These are phyloP conservation scores for Eospalax fontanierii DNA, from an alignment of 2,797 vertebrate species.

Conservation along the genomic window DNA sequence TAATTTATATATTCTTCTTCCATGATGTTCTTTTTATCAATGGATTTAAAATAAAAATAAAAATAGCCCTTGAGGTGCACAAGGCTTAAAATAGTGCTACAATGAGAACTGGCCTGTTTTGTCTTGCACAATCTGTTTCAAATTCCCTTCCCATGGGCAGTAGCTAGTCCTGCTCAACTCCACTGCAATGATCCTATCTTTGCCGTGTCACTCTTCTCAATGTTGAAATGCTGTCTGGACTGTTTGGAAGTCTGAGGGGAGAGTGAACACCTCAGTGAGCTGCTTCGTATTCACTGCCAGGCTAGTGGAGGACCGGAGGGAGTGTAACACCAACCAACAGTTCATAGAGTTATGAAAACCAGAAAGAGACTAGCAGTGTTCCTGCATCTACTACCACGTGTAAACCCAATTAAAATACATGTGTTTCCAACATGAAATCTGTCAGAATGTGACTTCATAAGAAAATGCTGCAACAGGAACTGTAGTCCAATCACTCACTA, in stretches of 20 bases:
- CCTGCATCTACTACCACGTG: constrained; percentile 43
- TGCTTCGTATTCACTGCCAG: constrained; percentile 30
- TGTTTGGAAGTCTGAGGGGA: constrained; percentile 19
- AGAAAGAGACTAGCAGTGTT: constrained; percentile 56
- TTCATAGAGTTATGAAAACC: constrained; percentile 62
- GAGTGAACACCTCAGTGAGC: constrained; percentile 41
- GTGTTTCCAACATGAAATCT: background rate
- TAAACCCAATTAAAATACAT: constrained; percentile 55
- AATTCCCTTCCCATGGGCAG: constrained; percentile 21
- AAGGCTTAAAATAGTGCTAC: background rate
- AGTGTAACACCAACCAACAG: constrained; percentile 60
- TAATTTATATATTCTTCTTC: constrained; percentile 28
- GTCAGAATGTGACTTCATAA: constrained; percentile 29
- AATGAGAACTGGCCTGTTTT: background rate
- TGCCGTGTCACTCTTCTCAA: background rate
- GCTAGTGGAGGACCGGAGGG: background rate
- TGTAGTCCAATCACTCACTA: constrained; percentile 52
- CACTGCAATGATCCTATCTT: constrained; percentile 57
- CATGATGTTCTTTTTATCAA: background rate
- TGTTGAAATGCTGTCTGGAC: background rate
- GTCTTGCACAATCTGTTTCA: constrained; percentile 10
- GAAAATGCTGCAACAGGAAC: constrained; percentile 49
- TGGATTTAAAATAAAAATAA: constrained; percentile 32
- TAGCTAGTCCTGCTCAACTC: background rate
- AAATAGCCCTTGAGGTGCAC: background rate